A percentile compares a stretch with the other conserved stretches of the same genome.
Evolutionary conservation across 2,113 vertebrate genomes (phyloP).

Genomic region (Apodemus speciosus): DNA sequence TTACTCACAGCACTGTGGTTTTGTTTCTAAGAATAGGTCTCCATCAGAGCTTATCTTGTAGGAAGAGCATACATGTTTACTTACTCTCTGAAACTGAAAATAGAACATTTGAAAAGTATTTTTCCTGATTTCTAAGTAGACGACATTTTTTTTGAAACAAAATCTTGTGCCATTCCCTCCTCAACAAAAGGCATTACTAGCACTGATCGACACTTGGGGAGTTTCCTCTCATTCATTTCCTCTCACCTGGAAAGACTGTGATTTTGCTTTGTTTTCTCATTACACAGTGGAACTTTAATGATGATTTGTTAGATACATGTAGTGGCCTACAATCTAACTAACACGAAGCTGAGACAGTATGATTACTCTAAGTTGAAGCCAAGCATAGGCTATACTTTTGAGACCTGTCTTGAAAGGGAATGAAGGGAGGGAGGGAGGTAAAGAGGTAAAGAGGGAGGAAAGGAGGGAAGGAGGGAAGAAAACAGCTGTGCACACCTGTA

Average conservation of each 20-base stretch:
- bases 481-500: background rate
- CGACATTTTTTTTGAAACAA: slow-evolving; percentile 29
- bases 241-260: slow-evolving; percentile 13
- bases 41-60: slow-evolving; percentile 13
- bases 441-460: background rate
- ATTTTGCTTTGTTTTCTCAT: slow-evolving; percentile 39
- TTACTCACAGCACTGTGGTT: slow-evolving; percentile 3
- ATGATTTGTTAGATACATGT: background rate
- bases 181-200: background rate
- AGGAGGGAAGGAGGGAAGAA: too few species aligned
- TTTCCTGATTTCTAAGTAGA: slow-evolving; percentile 39
- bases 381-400: background rate
- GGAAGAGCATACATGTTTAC: background rate
- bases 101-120: slow-evolving; percentile 43
- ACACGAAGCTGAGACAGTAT: background rate
- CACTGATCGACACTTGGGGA: background rate
- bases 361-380: background rate
- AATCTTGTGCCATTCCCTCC: background rate
- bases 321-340: background rate
- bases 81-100: slow-evolving; percentile 42
- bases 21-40: slow-evolving; percentile 48
- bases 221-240: slow-evolving; percentile 10
- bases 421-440: background rate
- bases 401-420: background rate
- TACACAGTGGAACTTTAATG: background rate